A percentile compares a stretch with the other conserved stretches of the same genome.
These are phyloP conservation scores for Polydrusus tereticollis DNA, from an alignment of 2,888 invertebrate genomes.

Conservation along the genomic window DNA sequence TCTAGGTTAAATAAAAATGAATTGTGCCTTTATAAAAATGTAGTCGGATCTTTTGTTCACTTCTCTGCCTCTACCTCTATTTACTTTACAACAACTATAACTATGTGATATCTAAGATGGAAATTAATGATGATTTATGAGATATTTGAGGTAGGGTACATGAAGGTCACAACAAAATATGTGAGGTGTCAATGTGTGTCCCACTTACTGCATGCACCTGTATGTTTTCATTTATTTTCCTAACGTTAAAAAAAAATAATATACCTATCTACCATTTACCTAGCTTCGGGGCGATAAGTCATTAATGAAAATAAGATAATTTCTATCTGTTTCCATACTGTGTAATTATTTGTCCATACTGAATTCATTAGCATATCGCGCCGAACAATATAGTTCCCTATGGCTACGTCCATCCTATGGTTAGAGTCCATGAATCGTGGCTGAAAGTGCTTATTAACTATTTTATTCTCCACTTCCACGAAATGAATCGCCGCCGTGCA, in stretches of 20 bases:
- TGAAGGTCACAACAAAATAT: too few species aligned
- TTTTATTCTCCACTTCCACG: conserved; percentile 43
- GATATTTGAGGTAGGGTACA: too few species aligned
- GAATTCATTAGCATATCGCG: conserved; percentile 46
- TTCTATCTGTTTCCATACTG: conserved; percentile 13
- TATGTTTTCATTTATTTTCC: background rate
- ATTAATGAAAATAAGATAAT: conserved; percentile 16
- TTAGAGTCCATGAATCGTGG: conserved; percentile 64
- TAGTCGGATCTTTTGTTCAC: too few species aligned
- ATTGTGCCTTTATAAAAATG: too few species aligned
- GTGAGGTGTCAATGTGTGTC: too few species aligned
- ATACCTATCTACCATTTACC: background rate
- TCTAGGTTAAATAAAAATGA: too few species aligned
- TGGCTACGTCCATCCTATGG: conserved; percentile 59
- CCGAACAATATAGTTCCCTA: conserved; percentile 40
- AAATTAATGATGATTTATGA: too few species aligned
- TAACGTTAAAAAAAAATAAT: background rate
- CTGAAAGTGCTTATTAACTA: conserved; percentile 64
- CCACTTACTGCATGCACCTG: too few species aligned
- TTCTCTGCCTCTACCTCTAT: too few species aligned
- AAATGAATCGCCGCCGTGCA: conserved; percentile 30
- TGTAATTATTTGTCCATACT: conserved; percentile 45
- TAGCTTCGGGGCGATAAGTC: background rate
- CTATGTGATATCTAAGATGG: too few species aligned
- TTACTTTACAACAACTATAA: too few species aligned